Evolutionary conservation across 2,113 vertebrate species (phyloP).

Genomic region (Cyanoderma ruficeps): DNA sequence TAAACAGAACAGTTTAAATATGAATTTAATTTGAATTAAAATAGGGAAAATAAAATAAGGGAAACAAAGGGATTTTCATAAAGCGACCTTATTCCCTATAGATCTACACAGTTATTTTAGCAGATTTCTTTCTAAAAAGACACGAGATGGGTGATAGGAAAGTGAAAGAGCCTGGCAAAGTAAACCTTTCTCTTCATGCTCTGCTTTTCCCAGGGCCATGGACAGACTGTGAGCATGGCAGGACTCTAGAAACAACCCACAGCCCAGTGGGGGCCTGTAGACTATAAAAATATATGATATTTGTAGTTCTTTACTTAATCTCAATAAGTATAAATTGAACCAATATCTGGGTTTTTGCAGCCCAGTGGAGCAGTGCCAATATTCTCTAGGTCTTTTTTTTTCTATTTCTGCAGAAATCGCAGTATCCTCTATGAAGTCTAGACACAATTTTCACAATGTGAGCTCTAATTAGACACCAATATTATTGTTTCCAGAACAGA

Average conservation of each 20-base stretch:
- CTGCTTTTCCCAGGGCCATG: background rate
- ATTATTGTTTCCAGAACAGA: background rate
- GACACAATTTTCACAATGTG: background rate
- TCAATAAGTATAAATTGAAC: background rate
- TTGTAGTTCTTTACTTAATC: background rate
- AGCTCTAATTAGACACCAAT: background rate
- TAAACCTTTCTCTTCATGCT: background rate
- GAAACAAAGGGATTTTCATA: background rate
- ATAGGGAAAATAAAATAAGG: background rate
- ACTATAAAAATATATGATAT: accelerated
- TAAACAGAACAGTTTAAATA: slow-evolving; percentile 11
- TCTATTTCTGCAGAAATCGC: background rate
- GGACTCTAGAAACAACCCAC: background rate
- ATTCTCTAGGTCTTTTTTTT: background rate
- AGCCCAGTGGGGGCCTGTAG: background rate
- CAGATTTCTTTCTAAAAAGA: background rate
- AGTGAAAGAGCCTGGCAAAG: background rate
- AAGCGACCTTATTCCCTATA: background rate
- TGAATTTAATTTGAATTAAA: slow-evolving; percentile 40
- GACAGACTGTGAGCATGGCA: background rate
- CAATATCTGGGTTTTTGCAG: background rate
- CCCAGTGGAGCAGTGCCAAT: background rate
- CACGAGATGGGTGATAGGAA: background rate
- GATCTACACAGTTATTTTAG: background rate
- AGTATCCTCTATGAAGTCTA: background rate